phyloP scores from a whole-genome alignment of 2,113 vertebrate genomes.

The Leucosticte australis region DNA sequence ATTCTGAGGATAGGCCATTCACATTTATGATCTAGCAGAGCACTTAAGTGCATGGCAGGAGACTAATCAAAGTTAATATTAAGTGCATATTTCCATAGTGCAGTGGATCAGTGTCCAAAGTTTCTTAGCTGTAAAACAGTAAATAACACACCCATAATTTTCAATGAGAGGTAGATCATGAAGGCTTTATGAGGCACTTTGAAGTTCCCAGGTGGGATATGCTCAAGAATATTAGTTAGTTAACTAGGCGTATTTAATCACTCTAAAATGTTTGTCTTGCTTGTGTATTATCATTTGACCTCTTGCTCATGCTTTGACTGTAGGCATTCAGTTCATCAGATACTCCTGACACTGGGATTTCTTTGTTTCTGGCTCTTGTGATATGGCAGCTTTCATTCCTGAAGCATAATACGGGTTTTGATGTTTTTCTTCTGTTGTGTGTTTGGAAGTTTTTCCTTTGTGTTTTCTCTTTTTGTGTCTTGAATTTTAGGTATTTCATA shows the following conservation, averaged over 20 bases:
- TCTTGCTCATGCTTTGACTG: neutral
- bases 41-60: neutral
- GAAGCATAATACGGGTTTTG: neutral
- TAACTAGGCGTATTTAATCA: neutral
- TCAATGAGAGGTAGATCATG: neutral
- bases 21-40: neutral
- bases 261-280: neutral
- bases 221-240: neutral
- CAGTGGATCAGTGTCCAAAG: neutral
- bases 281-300: neutral
- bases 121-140: neutral
- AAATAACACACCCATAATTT: neutral
- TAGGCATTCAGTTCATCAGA: neutral
- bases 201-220: neutral
- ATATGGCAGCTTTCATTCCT: neutral
- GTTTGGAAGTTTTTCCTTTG: neutral
- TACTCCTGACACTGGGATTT: neutral
- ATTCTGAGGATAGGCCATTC: neutral
- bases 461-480: neutral
- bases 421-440: neutral
- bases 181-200: neutral
- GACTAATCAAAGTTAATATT: neutral
- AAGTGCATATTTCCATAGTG: neutral
- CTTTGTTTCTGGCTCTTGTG: neutral
- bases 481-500: neutral